Evolutionary conservation across 2,888 invertebrate genomes (phyloP).

Genomic region (Tinea trinotella): DNA sequence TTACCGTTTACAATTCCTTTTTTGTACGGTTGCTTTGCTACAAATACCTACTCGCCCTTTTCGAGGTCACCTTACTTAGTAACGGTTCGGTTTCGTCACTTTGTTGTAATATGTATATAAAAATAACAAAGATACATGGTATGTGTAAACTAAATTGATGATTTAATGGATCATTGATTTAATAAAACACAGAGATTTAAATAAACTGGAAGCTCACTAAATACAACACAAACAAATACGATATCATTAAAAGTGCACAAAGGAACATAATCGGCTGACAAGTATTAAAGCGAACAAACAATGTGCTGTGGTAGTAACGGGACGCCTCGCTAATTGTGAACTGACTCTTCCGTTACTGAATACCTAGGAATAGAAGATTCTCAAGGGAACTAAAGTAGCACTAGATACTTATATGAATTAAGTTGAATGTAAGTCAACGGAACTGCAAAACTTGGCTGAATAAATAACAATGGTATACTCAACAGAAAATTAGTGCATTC

Average conservation of each 20-base stretch:
- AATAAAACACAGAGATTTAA: not conserved
- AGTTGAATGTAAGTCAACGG: not conserved
- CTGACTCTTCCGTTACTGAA: constrained; percentile 51
- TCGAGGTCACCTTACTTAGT: constrained; percentile 43
- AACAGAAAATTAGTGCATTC: constrained; percentile 1
- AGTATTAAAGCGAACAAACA: constrained; percentile 50
- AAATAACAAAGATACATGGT: too few species aligned
- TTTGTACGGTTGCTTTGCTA: constrained; percentile 27
- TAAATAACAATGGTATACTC: not conserved
- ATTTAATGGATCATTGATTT: not conserved
- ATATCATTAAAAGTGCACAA: constrained; percentile 52
- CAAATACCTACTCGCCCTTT: constrained; percentile 37
- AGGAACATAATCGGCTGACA: constrained; percentile 42
- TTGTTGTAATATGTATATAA: not conserved
- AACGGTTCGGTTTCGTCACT: constrained; percentile 38
- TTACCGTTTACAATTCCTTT: constrained; percentile 33
- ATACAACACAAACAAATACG: constrained; percentile 48
- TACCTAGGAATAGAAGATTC: constrained; percentile 16
- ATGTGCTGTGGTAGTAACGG: constrained; percentile 53
- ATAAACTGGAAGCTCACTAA: constrained; percentile 26
- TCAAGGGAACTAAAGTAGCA: constrained; percentile 9
- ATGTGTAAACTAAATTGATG: too few species aligned
- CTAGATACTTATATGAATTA: not conserved
- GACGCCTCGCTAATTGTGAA: constrained; percentile 62
- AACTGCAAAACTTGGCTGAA: not conserved